phyloP scores from a whole-genome alignment of 2,888 invertebrate species.

The Falcaria lacertinaria region DNA sequence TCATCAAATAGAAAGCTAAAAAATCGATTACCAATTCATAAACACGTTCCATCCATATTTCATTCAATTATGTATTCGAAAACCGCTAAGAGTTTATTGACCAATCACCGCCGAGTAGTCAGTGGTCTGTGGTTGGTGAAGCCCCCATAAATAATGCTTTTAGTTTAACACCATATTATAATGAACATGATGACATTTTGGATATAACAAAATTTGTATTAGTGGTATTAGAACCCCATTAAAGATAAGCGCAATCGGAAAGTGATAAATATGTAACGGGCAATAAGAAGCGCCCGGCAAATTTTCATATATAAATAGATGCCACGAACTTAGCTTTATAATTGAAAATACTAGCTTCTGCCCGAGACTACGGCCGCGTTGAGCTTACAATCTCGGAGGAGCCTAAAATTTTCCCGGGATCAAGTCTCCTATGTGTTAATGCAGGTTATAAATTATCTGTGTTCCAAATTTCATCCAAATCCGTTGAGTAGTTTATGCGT shows the following conservation, averaged over 20 bases:
- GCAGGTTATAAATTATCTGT: too few species aligned
- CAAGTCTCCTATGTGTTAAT: too few species aligned
- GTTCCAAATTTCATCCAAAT: too few species aligned
- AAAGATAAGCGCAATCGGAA: not conserved
- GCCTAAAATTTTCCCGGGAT: too few species aligned
- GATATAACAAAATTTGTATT: conserved; percentile 1
- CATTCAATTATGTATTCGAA: not conserved
- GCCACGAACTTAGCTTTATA: too few species aligned
- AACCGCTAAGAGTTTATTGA: not conserved
- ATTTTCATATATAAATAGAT: not conserved
- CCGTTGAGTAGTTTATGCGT: too few species aligned
- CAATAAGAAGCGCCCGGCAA: not conserved
- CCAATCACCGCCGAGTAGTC: not conserved
- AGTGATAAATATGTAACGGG: not conserved
- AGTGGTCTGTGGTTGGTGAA: not conserved
- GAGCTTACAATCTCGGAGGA: too few species aligned
- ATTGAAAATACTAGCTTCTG: too few species aligned
- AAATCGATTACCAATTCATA: too few species aligned
- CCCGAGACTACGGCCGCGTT: too few species aligned
- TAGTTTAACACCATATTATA: not conserved
- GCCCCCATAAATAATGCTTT: not conserved
- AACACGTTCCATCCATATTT: too few species aligned
- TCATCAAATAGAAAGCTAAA: too few species aligned
- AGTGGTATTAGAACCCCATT: not conserved
- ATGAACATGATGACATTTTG: conserved; percentile 1